Conservation (phyloP, 2,888 invertebrate species). For the Ecliptopera silaceata region DNA sequence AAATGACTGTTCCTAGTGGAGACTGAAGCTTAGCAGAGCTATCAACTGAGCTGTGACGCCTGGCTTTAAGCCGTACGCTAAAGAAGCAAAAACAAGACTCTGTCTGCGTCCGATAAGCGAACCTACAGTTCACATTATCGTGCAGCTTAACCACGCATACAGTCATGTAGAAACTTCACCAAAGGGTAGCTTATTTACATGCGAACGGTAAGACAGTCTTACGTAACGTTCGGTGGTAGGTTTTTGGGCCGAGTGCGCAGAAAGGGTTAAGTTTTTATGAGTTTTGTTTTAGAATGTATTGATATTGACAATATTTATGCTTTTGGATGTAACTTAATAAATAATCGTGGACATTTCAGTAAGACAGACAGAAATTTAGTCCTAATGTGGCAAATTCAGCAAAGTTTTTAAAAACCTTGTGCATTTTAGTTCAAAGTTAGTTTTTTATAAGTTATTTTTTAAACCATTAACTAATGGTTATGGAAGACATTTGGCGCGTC, state of each 20-base stretch:
- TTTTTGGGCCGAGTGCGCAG: background rate
- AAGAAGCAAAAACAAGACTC: background rate
- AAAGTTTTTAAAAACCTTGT: too few relatives aligned
- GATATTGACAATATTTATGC: background rate
- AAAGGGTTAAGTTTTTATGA: background rate
- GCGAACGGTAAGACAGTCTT: background rate
- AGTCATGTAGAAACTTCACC: slow-evolving; percentile 14
- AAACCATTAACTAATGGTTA: too few relatives aligned
- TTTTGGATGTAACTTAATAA: background rate
- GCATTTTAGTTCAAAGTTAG: too few relatives aligned
- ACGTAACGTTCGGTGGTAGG: slow-evolving; percentile 1
- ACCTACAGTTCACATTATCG: background rate
- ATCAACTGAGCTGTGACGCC: too few relatives aligned
- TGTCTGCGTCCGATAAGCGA: background rate
- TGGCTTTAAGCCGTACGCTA: too few relatives aligned
- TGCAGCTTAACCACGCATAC: slow-evolving; percentile 9
- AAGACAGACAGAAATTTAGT: too few relatives aligned
- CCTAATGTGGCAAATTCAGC: too few relatives aligned
- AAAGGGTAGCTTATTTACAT: slow-evolving; percentile 15
- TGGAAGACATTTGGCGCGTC: too few relatives aligned
- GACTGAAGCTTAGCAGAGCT: too few relatives aligned
- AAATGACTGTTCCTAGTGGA: too few relatives aligned
- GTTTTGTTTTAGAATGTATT: background rate
- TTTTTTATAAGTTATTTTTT: too few relatives aligned
- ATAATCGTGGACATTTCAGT: too few relatives aligned